phyloP scores from a whole-genome alignment of 1,140 invertebrate species.

The Plectrocnemia conspersa region DNA sequence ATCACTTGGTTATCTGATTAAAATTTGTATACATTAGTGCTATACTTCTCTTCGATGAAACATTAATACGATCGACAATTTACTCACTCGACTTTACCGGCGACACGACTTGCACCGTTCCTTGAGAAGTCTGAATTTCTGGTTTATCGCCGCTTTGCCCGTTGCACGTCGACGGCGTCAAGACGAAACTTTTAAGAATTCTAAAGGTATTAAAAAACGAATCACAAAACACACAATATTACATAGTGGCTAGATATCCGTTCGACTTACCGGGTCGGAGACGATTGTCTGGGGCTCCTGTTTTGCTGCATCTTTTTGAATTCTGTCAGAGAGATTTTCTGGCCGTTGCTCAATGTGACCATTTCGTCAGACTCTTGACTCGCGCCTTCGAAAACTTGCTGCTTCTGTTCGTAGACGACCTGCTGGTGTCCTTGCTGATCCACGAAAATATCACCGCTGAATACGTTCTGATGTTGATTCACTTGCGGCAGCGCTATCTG shows the following conservation, averaged over 20 bases:
- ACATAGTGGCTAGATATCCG: too few relatives aligned
- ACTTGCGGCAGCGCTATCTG: conserved; percentile 1
- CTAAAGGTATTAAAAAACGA: too few relatives aligned
- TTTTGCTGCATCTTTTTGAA: conserved; percentile 43
- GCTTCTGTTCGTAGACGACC: conserved; percentile 22
- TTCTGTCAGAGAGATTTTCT: conserved; percentile 45
- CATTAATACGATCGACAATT: neutral
- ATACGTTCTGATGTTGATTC: conserved; percentile 13
- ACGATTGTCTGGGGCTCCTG: conserved; percentile 19
- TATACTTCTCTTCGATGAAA: neutral
- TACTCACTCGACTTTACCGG: conserved; percentile 15
- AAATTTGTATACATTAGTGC: neutral
- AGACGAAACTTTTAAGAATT: too few relatives aligned
- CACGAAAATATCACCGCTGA: conserved; percentile 22
- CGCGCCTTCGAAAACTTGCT: neutral
- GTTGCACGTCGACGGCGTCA: too few relatives aligned
- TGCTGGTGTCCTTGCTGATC: conserved; percentile 28
- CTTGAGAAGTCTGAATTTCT: conserved; percentile 7
- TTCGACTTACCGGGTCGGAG: conserved; percentile 13
- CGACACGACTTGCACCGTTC: conserved; percentile 23
- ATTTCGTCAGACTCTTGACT: conserved; percentile 39
- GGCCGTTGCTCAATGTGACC: conserved; percentile 44
- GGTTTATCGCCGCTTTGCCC: neutral
- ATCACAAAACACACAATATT: too few relatives aligned
- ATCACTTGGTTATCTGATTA: neutral